These are phyloP conservation scores for Platycheirus albimanus DNA, from an alignment of 2,888 invertebrate genomes.

Conservation along the genomic window DNA sequence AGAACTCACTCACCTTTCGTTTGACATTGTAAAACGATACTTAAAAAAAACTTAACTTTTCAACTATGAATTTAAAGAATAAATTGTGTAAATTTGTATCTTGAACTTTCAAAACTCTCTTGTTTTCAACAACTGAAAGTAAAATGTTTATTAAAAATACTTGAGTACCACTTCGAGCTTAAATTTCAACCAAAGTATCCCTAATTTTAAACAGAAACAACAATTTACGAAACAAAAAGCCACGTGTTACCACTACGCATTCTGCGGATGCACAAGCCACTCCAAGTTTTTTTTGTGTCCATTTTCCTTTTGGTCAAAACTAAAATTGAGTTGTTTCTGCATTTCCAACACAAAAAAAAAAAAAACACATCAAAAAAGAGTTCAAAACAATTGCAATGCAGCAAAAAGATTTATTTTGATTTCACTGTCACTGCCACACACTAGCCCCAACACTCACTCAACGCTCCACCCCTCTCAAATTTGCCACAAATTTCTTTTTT, in stretches of 20 bases:
- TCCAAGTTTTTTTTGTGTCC: slow-evolving; percentile 14
- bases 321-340: neutral
- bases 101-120: too few species aligned
- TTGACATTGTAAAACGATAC: too few species aligned
- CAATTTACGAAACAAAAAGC: slow-evolving; percentile 7
- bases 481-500: neutral
- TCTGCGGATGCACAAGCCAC: slow-evolving; percentile 17
- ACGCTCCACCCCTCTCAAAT: neutral
- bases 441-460: neutral
- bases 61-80: too few species aligned
- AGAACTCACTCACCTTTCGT: too few species aligned
- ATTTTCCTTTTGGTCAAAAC: neutral
- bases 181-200: too few species aligned
- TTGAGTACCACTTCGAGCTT: too few species aligned
- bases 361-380: neutral
- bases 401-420: slow-evolving; percentile 18
- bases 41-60: too few species aligned
- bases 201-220: neutral
- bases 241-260: slow-evolving; percentile 15
- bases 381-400: slow-evolving; percentile 7
- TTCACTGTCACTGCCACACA: slow-evolving; percentile 27
- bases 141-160: too few species aligned
- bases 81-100: too few species aligned
- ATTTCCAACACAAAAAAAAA: neutral
- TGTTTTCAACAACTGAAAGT: too few species aligned